phyloP scores from a whole-genome alignment of 2,888 invertebrate species.

The Cetonia aurata region DNA sequence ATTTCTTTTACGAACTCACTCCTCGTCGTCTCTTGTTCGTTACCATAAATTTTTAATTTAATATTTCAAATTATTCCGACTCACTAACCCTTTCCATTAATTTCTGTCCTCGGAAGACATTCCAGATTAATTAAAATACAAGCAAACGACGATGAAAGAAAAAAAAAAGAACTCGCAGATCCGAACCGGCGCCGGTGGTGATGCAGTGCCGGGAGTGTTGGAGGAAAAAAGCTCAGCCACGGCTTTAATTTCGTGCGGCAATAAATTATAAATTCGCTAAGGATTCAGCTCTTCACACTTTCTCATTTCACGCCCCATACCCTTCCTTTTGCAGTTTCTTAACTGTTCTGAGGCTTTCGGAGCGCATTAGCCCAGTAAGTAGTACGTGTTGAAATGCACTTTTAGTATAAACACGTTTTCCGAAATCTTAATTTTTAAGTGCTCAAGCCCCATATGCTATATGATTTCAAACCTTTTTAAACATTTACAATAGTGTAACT shows the following conservation, averaged over 20 bases:
- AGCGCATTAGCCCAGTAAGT: slow-evolving; percentile 3
- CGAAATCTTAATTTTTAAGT: not conserved
- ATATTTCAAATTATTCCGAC: slow-evolving; percentile 39
- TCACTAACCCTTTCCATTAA: slow-evolving; percentile 41
- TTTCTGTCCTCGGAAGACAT: slow-evolving; percentile 38
- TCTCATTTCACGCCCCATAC: slow-evolving; percentile 24
- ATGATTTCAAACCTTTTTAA: too few relatives aligned
- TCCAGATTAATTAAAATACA: slow-evolving; percentile 39
- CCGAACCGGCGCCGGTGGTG: slow-evolving; percentile 1
- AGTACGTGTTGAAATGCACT: slow-evolving; percentile 20
- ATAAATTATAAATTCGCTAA: slow-evolving; percentile 37
- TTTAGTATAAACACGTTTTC: not conserved
- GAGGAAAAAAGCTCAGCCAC: slow-evolving; percentile 17
- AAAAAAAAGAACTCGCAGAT: slow-evolving; percentile 23
- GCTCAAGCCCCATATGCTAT: too few relatives aligned
- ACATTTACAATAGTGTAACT: too few relatives aligned
- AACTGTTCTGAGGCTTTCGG: slow-evolving; percentile 8
- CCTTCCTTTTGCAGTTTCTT: not conserved
- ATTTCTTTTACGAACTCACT: slow-evolving; percentile 12
- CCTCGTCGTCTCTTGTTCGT: slow-evolving; percentile 18
- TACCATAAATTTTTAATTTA: slow-evolving; percentile 36
- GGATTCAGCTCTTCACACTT: slow-evolving; percentile 29
- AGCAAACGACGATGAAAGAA: slow-evolving; percentile 20
- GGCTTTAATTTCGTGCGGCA: slow-evolving; percentile 35
- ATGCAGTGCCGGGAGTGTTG: not conserved